These are phyloP conservation scores for Drosophila siamana DNA, from an alignment of 2,888 invertebrate species.

Conservation along the genomic window DNA sequence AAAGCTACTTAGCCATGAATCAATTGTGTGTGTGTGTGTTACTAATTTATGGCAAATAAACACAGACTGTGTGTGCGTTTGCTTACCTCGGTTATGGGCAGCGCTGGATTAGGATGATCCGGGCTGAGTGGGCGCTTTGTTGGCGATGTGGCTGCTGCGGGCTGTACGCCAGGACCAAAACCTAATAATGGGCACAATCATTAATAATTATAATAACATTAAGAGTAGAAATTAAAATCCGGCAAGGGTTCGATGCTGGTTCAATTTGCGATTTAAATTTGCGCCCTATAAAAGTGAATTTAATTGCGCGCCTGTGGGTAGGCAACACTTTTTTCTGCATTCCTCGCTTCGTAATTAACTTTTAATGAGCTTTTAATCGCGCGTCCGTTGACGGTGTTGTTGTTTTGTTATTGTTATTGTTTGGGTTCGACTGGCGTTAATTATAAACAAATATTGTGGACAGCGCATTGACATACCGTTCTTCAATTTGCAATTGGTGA, in stretches of 20 bases:
- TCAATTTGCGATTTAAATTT: conserved; percentile 20
- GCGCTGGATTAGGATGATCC: conserved; percentile 89
- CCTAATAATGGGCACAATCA: conserved; percentile 80
- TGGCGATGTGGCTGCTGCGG: conserved; percentile 86
- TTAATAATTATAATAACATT: conserved; percentile 8
- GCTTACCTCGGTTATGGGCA: conserved; percentile 88
- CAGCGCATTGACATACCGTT: conserved; percentile 87
- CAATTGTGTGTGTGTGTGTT: conserved; percentile 16
- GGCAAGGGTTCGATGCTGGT: conserved; percentile 5
- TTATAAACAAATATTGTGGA: conserved; percentile 22
- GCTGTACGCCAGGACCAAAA: conserved; percentile 86
- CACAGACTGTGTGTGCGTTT: conserved; percentile 7
- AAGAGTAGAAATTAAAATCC: not conserved
- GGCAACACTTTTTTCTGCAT: conserved; percentile 13
- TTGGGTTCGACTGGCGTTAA: conserved; percentile 11
- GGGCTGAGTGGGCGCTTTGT: conserved; percentile 87
- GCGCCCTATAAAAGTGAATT: conserved; percentile 9
- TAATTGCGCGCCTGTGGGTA: conserved; percentile 15
- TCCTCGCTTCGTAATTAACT: conserved; percentile 10
- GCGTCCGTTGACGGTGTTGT: too few species aligned
- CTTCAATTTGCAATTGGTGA: conserved; percentile 88
- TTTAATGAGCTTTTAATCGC: conserved; percentile 32
- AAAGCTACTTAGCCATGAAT: conserved; percentile 2
- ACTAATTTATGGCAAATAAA: conserved; percentile 25
- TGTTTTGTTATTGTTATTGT: conserved; percentile 6